Evolutionary conservation across 2,888 invertebrate species (phyloP).

Genomic region (Callyntrura sp.): DNA sequence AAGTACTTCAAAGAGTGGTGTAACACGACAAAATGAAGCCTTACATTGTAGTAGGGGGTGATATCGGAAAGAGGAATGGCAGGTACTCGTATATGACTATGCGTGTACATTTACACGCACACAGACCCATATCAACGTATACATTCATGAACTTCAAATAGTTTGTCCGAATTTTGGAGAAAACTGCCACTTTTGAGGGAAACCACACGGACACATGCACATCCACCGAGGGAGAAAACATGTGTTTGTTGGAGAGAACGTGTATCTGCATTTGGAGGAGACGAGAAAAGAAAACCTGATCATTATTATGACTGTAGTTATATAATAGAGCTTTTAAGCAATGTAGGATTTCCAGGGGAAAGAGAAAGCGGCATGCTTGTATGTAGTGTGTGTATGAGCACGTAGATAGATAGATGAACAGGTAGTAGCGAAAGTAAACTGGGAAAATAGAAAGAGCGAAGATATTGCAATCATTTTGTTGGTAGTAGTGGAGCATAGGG

Average conservation of each 20-base stretch:
- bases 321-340: background rate
- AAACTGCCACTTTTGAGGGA: conserved; percentile 51
- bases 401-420: background rate
- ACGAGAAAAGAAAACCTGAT: background rate
- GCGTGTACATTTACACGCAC: background rate
- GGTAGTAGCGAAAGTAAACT: conserved; percentile 21
- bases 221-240: background rate
- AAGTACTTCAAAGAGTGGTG: too few species aligned
- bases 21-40: too few species aligned
- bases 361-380: background rate
- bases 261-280: conserved; percentile 1
- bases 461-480: conserved; percentile 10
- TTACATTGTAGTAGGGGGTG: too few species aligned
- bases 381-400: background rate
- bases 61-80: too few species aligned
- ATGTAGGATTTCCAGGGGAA: background rate
- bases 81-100: background rate
- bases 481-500: background rate
- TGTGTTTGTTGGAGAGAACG: conserved; percentile 6
- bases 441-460: conserved; percentile 27
- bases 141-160: background rate
- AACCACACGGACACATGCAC: conserved; percentile 12
- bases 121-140: background rate
- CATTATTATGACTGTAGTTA: conserved; percentile 18
- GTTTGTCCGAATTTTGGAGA: conserved; percentile 3